Evolutionary conservation across 1,140 invertebrate species (phyloP).

Genomic region (Ceratina calcarata): DNA sequence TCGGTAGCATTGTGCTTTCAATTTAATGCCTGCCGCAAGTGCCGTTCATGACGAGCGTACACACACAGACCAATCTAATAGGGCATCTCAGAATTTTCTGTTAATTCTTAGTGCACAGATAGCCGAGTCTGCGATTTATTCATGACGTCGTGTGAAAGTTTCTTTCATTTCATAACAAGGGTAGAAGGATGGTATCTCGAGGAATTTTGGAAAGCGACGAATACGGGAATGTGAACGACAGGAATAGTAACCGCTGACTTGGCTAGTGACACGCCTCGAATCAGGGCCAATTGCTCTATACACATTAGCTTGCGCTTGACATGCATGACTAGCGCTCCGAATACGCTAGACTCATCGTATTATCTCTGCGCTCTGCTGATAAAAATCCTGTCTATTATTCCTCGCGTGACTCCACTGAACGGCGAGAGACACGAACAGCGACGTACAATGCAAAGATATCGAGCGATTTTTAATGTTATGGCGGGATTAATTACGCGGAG

Average conservation of each 20-base stretch:
- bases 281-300: constrained; percentile 35
- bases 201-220: constrained; percentile 8
- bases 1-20: neutral
- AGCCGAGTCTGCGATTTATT: too few relatives aligned
- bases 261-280: constrained; percentile 13
- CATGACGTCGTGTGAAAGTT: too few relatives aligned
- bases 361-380: neutral
- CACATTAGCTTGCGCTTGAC: constrained; percentile 6
- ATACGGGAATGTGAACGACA: constrained; percentile 9
- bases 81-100: too few relatives aligned
- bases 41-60: too few relatives aligned
- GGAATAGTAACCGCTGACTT: constrained; percentile 11
- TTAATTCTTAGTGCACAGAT: too few relatives aligned
- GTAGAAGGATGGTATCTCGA: neutral
- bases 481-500: neutral
- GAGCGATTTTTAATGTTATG: neutral
- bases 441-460: neutral
- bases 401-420: too few relatives aligned
- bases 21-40: neutral
- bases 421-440: neutral
- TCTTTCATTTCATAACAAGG: neutral
- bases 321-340: neutral
- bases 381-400: constrained; percentile 4
- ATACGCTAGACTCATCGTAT: constrained; percentile 8
- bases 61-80: too few relatives aligned